A percentile compares a stretch with the other conserved stretches of the same genome.
phyloP scores from a whole-genome alignment of 2,888 invertebrate genomes.

The Petrolisthes cinctipes region DNA sequence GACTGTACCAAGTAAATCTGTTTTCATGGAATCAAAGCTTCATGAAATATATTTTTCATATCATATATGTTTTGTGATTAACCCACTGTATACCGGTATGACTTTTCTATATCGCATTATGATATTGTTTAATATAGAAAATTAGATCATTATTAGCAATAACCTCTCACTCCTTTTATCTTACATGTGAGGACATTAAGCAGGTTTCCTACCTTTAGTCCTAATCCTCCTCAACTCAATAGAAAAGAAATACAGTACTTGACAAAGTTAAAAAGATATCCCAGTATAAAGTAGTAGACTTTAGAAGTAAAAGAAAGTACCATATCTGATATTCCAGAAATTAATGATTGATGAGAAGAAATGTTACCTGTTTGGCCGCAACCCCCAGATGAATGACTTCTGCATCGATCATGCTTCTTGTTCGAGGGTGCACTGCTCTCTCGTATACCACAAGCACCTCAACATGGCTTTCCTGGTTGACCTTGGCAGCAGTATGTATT shows the following conservation, averaged over 20 bases:
- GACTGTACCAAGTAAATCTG: no score
- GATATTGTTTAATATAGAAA: no score
- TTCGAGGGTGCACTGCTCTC: slow-evolving; percentile 95
- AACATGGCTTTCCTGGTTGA: slow-evolving; percentile 96
- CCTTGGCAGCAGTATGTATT: slow-evolving; percentile 93
- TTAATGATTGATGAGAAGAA: slow-evolving; percentile 99
- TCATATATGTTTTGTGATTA: no score
- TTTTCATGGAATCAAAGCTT: no score
- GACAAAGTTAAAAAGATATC: no score
- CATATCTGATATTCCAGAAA: slow-evolving; percentile 77
- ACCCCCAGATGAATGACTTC: slow-evolving; percentile 97
- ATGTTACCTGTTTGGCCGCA: slow-evolving; percentile 97
- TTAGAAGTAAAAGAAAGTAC: no score
- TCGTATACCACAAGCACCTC: slow-evolving; percentile 96
- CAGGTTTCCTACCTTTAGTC: not conserved
- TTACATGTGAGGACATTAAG: not conserved
- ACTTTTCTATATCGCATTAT: no score
- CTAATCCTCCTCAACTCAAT: not conserved
- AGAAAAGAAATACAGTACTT: no score
- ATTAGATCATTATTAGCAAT: no score
- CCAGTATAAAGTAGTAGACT: no score
- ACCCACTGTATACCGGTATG: no score
- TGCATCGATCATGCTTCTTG: slow-evolving; percentile 99
- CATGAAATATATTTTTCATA: no score
- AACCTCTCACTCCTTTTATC: not conserved